phyloP scores from a whole-genome alignment of 2,797 vertebrate genomes.

The Buphagus erythrorhynchus region DNA sequence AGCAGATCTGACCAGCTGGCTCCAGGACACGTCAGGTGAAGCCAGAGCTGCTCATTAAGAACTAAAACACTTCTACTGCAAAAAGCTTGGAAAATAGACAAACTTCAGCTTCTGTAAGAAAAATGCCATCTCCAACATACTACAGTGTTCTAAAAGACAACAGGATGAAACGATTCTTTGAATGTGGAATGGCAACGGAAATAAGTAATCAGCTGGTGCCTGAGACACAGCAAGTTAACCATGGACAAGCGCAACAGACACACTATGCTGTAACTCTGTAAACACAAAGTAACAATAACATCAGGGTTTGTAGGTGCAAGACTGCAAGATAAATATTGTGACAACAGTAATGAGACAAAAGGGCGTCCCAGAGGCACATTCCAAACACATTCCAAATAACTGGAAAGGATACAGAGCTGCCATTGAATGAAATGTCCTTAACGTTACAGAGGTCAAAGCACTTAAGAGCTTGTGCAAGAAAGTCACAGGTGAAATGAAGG shows the following conservation, averaged over 20 bases:
- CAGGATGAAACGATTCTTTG: background rate
- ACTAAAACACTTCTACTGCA: background rate
- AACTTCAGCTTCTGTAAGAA: background rate
- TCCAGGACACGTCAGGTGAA: background rate
- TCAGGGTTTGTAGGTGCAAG: background rate
- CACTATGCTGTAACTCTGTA: background rate
- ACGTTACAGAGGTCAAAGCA: background rate
- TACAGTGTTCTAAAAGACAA: background rate
- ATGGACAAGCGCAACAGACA: background rate
- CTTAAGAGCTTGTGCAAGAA: background rate
- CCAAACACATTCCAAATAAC: background rate
- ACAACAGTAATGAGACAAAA: background rate
- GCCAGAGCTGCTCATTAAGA: background rate
- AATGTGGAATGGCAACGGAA: background rate
- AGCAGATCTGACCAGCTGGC: background rate
- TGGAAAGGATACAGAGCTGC: background rate
- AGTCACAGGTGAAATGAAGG: background rate
- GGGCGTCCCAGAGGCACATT: background rate
- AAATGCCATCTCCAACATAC: background rate
- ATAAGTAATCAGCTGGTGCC: background rate
- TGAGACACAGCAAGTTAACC: background rate
- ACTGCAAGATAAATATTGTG: background rate
- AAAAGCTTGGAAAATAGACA: background rate
- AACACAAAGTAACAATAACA: background rate
- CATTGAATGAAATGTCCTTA: background rate